A percentile compares a stretch with the other conserved stretches of the same genome.
Conservation (phyloP, 92 coral and sea anemone genomes). For the Nematostella vectensis region DNA sequence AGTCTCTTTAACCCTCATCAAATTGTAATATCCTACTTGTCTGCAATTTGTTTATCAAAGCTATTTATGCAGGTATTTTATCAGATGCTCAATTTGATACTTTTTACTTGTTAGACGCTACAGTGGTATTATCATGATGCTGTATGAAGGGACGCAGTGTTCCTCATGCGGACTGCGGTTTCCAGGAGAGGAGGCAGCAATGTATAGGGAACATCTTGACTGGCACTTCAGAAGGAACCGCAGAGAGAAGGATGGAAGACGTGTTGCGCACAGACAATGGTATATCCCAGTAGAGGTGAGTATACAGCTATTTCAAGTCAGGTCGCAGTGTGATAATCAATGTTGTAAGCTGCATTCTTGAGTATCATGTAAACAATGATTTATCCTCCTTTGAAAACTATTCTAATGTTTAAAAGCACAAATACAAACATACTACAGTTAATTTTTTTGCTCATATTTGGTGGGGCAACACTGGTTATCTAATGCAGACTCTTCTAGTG, state of each 20-base stretch:
- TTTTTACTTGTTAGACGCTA: slow-evolving; percentile 45
- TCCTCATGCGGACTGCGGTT: slow-evolving; percentile 94
- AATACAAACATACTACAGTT: too few relatives aligned
- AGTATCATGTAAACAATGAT: background rate
- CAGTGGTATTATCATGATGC: slow-evolving; percentile 44
- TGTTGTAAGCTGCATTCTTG: background rate
- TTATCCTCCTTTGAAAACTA: too few relatives aligned
- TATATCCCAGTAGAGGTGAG: slow-evolving; percentile 62
- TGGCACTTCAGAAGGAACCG: slow-evolving; percentile 98
- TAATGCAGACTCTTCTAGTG: too few relatives aligned
- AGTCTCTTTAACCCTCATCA: too few relatives aligned
- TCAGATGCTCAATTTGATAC: too few relatives aligned
- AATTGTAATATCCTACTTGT: too few relatives aligned
- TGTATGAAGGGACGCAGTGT: slow-evolving; percentile 88
- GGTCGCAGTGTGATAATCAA: background rate
- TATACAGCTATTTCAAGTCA: background rate
- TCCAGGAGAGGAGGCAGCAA: slow-evolving; percentile 76
- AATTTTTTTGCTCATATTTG: too few relatives aligned
- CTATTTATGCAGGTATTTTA: too few relatives aligned
- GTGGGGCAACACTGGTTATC: too few relatives aligned
- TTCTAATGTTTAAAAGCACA: too few relatives aligned
- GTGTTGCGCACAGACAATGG: slow-evolving; percentile 87
- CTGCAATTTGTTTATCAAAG: too few relatives aligned
- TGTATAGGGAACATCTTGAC: slow-evolving; percentile 87
- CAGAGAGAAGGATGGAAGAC: slow-evolving; percentile 79